phyloP scores from a whole-genome alignment of 2,113 vertebrate genomes.

The Mugil cephalus region DNA sequence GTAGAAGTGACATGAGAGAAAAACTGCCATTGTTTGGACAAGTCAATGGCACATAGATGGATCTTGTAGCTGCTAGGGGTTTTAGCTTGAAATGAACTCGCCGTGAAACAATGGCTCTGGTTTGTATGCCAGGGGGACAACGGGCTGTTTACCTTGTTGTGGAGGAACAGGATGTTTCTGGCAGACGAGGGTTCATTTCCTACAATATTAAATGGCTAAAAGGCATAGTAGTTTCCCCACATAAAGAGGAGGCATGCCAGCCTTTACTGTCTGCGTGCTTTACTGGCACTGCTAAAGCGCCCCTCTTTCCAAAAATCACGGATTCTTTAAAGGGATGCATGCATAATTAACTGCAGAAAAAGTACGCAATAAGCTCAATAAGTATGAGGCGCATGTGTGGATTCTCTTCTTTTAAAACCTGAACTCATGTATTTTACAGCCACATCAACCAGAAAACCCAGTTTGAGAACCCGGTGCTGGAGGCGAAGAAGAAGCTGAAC shows the following conservation, averaged over 20 bases:
- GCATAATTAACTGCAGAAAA: slow-evolving; percentile 58
- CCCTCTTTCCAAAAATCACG: slow-evolving; percentile 38
- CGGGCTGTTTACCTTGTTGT: slow-evolving; percentile 67
- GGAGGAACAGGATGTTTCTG: slow-evolving; percentile 59
- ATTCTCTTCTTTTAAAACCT: slow-evolving; percentile 29
- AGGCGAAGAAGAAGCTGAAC: slow-evolving; percentile 94
- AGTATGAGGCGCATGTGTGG: slow-evolving; percentile 12
- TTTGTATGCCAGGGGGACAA: slow-evolving; percentile 60
- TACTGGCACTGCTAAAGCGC: slow-evolving; percentile 38
- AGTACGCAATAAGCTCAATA: slow-evolving; percentile 32
- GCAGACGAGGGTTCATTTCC: slow-evolving; percentile 59
- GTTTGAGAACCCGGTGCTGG: slow-evolving; percentile 98
- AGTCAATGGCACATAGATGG: slow-evolving; percentile 45
- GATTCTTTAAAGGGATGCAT: slow-evolving; percentile 40
- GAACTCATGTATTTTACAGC: slow-evolving; percentile 59
- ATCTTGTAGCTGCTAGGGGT: slow-evolving; percentile 46
- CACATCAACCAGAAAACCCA: slow-evolving; percentile 99
- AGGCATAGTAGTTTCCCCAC: slow-evolving; percentile 40
- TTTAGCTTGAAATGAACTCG: slow-evolving; percentile 54
- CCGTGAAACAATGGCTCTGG: slow-evolving; percentile 46
- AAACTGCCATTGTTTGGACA: slow-evolving; percentile 37
- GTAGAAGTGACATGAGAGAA: slow-evolving; percentile 44
- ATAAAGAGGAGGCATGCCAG: slow-evolving; percentile 21
- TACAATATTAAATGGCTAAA: slow-evolving; percentile 59
- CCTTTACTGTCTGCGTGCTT: slow-evolving; percentile 29